A percentile compares a stretch with the other conserved stretches of the same genome.
These are phyloP conservation scores for Theocolax elegans DNA, from an alignment of 1,140 invertebrate genomes.

Conservation along the genomic window DNA sequence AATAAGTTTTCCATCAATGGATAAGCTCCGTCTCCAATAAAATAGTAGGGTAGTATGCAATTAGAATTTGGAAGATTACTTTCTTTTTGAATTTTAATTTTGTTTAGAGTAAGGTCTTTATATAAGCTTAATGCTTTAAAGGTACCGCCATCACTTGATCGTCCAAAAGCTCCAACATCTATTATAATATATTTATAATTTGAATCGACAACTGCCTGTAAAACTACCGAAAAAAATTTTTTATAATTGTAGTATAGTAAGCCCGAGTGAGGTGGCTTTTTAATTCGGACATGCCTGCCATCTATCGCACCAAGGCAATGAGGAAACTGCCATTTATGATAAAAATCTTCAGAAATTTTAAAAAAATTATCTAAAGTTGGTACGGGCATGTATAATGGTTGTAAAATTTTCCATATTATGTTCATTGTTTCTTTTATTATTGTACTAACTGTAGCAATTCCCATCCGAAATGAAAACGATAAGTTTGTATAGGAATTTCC, in stretches of 20 bases:
- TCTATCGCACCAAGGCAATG: too few relatives aligned
- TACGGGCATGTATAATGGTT: neutral
- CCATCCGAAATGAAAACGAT: neutral
- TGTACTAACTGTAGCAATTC: neutral
- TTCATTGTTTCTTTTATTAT: neutral
- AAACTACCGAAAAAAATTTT: conserved; percentile 61
- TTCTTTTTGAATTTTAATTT: neutral
- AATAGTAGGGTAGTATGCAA: neutral
- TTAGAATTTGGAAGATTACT: neutral
- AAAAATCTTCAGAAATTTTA: too few relatives aligned
- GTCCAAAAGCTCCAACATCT: conserved; percentile 51
- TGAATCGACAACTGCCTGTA: conserved; percentile 66
- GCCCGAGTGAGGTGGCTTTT: conserved; percentile 53
- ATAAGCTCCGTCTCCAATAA: neutral
- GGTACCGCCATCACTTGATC: conserved; percentile 55
- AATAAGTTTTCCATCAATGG: neutral
- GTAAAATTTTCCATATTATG: neutral
- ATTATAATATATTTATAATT: conserved; percentile 64
- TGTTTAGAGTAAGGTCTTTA: neutral
- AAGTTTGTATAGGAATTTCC: neutral
- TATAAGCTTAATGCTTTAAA: neutral
- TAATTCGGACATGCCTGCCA: too few relatives aligned
- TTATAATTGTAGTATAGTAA: conserved; percentile 65
- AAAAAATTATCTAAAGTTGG: neutral
- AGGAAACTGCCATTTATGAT: conserved; percentile 42